Evolutionary conservation across 2,888 invertebrate genomes (phyloP).

Genomic region (Synergus gifuensis): DNA sequence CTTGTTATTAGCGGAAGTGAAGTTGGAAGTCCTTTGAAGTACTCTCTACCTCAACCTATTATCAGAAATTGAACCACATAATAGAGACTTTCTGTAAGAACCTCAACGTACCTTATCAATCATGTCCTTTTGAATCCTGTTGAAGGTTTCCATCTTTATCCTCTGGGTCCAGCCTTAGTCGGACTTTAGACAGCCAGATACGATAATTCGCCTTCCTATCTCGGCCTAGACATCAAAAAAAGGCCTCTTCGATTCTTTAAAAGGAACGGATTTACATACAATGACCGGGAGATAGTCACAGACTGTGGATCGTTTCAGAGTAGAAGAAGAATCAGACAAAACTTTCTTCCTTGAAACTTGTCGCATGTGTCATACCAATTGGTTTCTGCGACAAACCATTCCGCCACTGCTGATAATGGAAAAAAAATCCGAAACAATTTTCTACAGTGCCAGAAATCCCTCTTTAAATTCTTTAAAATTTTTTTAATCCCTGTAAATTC

Average conservation of each 20-base stretch:
- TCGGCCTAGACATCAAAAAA: slow-evolving; percentile 73
- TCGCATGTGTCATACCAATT: slow-evolving; percentile 56
- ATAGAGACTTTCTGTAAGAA: slow-evolving; percentile 16
- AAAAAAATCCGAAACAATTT: too few relatives aligned
- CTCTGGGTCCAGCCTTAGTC: slow-evolving; percentile 46
- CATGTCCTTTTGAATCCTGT: slow-evolving; percentile 51
- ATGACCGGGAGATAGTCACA: slow-evolving; percentile 71
- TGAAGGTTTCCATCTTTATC: slow-evolving; percentile 48
- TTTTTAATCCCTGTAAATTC: too few relatives aligned
- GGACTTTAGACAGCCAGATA: slow-evolving; percentile 59
- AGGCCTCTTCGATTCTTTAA: slow-evolving; percentile 72
- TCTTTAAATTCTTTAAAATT: too few relatives aligned
- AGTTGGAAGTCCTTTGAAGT: slow-evolving; percentile 14
- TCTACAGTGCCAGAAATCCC: too few relatives aligned
- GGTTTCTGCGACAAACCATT: slow-evolving; percentile 43
- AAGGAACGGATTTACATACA: slow-evolving; percentile 75
- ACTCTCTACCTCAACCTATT: neutral
- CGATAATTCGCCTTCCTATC: slow-evolving; percentile 69
- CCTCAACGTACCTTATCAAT: slow-evolving; percentile 50
- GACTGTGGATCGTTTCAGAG: slow-evolving; percentile 53
- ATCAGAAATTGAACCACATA: slow-evolving; percentile 30
- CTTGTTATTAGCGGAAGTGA: slow-evolving; percentile 17
- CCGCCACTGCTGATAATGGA: neutral
- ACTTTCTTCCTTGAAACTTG: slow-evolving; percentile 59
- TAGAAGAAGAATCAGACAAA: slow-evolving; percentile 59